Evolutionary conservation across 1,140 invertebrate species (phyloP).

Genomic region (roundworm (Caenorhabditis elegans)): DNA sequence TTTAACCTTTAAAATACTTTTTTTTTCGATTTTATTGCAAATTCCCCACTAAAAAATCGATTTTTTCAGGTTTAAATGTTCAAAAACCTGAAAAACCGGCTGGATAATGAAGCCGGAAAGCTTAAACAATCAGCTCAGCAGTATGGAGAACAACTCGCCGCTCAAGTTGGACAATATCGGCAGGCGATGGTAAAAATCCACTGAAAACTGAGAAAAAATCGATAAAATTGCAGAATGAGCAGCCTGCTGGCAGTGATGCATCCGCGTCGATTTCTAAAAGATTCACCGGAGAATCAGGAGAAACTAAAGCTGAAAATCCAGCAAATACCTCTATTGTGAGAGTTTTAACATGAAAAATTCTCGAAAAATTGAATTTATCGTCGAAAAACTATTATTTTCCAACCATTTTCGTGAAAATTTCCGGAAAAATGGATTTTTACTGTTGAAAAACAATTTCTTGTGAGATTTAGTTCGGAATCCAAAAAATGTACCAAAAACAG

Average conservation of each 20-base stretch:
- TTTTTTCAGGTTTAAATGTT: not conserved
- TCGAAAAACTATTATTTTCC: no score
- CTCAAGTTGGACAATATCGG: not conserved
- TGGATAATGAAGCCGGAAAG: constrained; percentile 14
- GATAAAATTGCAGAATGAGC: not conserved
- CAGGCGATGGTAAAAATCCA: not conserved
- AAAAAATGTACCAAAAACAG: no score
- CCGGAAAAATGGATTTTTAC: no score
- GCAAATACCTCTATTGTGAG: not conserved
- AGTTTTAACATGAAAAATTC: not conserved
- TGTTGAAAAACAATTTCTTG: no score
- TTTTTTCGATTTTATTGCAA: no score
- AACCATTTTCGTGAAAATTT: no score
- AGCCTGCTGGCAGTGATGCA: not conserved
- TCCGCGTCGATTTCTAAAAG: not conserved
- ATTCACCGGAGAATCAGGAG: not conserved
- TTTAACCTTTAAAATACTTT: no score
- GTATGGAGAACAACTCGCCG: not conserved
- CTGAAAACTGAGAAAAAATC: not conserved
- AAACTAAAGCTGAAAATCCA: not conserved
- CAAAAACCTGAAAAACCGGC: constrained; percentile 8
- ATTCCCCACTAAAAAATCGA: not conserved
- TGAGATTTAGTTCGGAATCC: no score
- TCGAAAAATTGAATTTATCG: no score
- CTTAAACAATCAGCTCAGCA: constrained; percentile 4